phyloP scores from a whole-genome alignment of 1,140 invertebrate genomes.

The Drosophila teissieri region DNA sequence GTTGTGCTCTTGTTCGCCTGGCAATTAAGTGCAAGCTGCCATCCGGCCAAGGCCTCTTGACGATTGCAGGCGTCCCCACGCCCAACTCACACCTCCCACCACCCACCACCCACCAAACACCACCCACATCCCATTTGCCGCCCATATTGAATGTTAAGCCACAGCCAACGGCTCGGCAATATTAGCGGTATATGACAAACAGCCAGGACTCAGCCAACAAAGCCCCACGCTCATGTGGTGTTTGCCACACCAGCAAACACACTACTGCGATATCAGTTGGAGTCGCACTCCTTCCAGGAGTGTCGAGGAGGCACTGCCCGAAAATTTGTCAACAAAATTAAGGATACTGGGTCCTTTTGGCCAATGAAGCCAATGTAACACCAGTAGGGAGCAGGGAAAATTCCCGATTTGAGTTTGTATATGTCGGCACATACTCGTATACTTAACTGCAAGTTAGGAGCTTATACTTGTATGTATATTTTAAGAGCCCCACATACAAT shows the following conservation, averaged over 20 bases:
- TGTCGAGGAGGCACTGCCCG: conserved; percentile 9
- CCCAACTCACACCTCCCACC: too few species aligned
- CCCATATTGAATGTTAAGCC: conserved; percentile 51
- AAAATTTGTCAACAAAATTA: too few species aligned
- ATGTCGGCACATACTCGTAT: too few species aligned
- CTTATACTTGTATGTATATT: too few species aligned
- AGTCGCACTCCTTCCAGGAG: not conserved
- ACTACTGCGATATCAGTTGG: not conserved
- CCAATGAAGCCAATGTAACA: too few species aligned
- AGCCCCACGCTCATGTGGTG: conserved; percentile 40
- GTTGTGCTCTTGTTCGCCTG: conserved; percentile 52
- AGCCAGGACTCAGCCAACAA: conserved; percentile 53
- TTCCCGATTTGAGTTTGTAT: too few species aligned
- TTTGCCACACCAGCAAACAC: conserved; percentile 7
- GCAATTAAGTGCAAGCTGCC: conserved; percentile 76
- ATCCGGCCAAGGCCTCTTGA: conserved; percentile 44
- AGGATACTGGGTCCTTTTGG: too few species aligned
- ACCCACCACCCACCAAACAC: too few species aligned
- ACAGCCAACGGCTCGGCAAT: conserved; percentile 57
- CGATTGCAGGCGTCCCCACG: conserved; percentile 30
- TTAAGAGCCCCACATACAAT: too few species aligned
- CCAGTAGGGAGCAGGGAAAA: too few species aligned
- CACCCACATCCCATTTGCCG: not conserved
- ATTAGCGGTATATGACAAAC: conserved; percentile 78
- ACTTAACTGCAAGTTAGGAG: too few species aligned